Evolutionary conservation across 2,797 vertebrate genomes (phyloP).

Genomic region (Sternotherus odoratus): DNA sequence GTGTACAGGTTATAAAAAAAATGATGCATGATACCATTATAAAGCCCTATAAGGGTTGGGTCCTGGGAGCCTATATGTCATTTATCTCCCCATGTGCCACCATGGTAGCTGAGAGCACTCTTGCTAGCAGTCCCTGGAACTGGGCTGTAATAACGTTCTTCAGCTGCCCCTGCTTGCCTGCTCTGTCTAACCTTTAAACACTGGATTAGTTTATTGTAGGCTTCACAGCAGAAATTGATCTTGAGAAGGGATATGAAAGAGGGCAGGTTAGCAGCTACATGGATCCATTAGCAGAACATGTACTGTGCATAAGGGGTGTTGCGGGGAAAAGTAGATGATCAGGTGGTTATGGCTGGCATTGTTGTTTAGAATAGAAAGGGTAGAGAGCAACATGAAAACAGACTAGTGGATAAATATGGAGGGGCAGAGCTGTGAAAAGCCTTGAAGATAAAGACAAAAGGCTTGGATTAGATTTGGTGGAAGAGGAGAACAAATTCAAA

Average conservation of each 20-base stretch:
- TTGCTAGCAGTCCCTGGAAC: neutral
- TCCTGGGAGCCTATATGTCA: neutral
- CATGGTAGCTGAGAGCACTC: neutral
- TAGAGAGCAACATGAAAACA: neutral
- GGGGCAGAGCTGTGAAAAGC: neutral
- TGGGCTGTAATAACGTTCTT: rapidly evolving
- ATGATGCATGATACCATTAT: rapidly evolving
- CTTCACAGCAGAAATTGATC: neutral
- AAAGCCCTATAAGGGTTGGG: rapidly evolving
- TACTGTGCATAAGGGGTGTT: rapidly evolving
- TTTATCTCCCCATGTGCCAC: neutral
- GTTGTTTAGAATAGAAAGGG: neutral
- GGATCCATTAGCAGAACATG: rapidly evolving
- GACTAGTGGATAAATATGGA: neutral
- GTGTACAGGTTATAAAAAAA: rapidly evolving
- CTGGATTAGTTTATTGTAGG: rapidly evolving
- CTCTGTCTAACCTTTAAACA: rapidly evolving
- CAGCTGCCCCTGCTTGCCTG: rapidly evolving
- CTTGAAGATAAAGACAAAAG: neutral
- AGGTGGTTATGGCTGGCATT: neutral
- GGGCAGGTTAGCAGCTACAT: neutral
- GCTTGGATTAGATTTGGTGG: neutral
- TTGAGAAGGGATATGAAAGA: neutral
- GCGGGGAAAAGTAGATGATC: neutral
- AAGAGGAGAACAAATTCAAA: neutral